Percentiles rank a stretch among this genome's conserved stretches.
Conservation (phyloP, 1,140 invertebrate genomes). For the Colletes gigas region DNA sequence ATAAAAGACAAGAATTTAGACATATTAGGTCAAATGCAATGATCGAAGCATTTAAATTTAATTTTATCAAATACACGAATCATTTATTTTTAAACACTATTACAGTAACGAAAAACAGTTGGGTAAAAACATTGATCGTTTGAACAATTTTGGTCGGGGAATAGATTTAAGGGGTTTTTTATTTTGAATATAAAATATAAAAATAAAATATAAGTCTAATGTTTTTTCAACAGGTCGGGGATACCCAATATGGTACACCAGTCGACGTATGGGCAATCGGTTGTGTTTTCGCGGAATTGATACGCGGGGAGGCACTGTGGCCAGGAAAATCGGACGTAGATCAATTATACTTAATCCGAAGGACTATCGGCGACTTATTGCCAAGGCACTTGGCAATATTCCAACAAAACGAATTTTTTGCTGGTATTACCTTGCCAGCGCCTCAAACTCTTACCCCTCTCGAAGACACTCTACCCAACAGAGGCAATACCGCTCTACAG, state of each 20-base stretch:
- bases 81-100: no score
- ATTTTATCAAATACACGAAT: no score
- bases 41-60: no score
- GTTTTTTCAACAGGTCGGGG: constrained; percentile 87
- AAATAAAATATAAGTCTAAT: no score
- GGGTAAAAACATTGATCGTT: no score
- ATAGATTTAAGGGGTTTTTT: no score
- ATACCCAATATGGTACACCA: constrained; percentile 97
- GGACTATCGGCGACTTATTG: constrained; percentile 94
- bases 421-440: constrained; percentile 94
- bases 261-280: constrained; percentile 99
- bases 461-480: constrained; percentile 90
- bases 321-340: constrained; percentile 99
- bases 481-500: constrained; percentile 82
- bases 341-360: constrained; percentile 97
- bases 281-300: constrained; percentile 97
- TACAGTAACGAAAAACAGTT: no score
- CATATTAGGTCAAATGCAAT: no score
- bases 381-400: constrained; percentile 97
- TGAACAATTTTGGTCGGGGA: no score
- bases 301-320: constrained; percentile 97
- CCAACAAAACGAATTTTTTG: constrained; percentile 96
- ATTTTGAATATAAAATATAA: background rate
- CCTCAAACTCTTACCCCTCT: constrained; percentile 93
- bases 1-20: no score